Evolutionary conservation across 2,888 invertebrate species (phyloP).

Genomic region (Caenorhabditis auriculariae): DNA sequence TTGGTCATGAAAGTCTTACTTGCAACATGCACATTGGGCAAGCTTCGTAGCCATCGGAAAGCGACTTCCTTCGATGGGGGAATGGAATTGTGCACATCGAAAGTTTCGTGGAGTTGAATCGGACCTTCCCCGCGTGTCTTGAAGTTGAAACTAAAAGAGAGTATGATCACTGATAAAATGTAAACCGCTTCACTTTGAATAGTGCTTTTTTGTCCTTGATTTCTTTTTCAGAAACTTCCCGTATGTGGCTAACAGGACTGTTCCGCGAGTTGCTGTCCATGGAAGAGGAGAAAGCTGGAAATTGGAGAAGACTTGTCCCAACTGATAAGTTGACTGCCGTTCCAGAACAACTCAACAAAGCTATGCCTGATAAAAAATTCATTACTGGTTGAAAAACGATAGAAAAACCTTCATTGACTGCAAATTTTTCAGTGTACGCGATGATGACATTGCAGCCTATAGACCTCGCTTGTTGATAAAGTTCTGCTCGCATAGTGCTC

Average conservation of each 20-base stretch:
- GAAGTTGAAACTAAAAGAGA: slow-evolving; percentile 12
- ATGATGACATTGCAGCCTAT: slow-evolving; percentile 90
- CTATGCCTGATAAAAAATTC: slow-evolving; percentile 12
- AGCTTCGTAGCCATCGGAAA: slow-evolving; percentile 9
- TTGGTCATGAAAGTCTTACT: too few relatives aligned
- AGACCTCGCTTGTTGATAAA: slow-evolving; percentile 87
- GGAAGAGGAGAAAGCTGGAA: not conserved
- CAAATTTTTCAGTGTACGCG: slow-evolving; percentile 87
- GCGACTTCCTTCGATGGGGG: slow-evolving; percentile 12
- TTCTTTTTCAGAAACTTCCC: slow-evolving; percentile 17
- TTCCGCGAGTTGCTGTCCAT: slow-evolving; percentile 11
- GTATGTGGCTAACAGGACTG: slow-evolving; percentile 13
- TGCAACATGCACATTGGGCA: slow-evolving; percentile 22
- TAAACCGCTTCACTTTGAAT: slow-evolving; percentile 7
- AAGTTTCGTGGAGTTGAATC: slow-evolving; percentile 23
- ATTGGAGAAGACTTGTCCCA: slow-evolving; percentile 6
- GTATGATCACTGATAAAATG: too few relatives aligned
- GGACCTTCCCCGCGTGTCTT: slow-evolving; percentile 18
- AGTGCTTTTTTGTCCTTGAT: slow-evolving; percentile 13
- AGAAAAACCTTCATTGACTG: slow-evolving; percentile 69
- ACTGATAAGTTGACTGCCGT: slow-evolving; percentile 16
- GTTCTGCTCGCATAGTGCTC: slow-evolving; percentile 91
- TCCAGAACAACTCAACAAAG: slow-evolving; percentile 21
- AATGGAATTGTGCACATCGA: slow-evolving; percentile 26
- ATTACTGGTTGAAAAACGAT: not conserved